Evolutionary conservation across 2,797 vertebrate species (phyloP), one percentile per base, ranked within the genome.

Genomic region (Alectoris magna): DNA sequence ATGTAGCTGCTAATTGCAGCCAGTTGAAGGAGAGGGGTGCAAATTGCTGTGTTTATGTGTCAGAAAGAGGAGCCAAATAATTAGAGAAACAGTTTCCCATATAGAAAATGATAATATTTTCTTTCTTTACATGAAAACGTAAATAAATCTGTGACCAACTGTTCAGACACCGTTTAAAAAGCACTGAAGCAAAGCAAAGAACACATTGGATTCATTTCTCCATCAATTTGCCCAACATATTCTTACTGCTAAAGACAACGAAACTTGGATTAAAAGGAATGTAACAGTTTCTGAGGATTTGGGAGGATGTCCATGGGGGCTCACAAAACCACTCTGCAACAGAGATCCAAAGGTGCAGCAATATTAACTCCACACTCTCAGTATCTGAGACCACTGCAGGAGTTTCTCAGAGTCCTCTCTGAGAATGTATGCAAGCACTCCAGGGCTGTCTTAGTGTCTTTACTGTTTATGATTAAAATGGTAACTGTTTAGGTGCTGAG

Each of bases 91-190:
- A 86, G 90, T 93, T 96, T 96, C 82, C 87, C 70, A 24, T 96
- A 87, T 96, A 94, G 88, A 93, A 96, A 89, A 85, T 66, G 67
- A 75, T 91, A 91, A 94, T 95, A 94, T 93, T 95, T 95, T 96
- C 79, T 90, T 90, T 87, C 88, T 91, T 93, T 92, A 89, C 79
- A 67, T 1, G 2, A 79, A 93, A 96, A 95, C 62, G 84, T 95
- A 96, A 95, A 96, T 96, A 95, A 95, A 95, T 95, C 90, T 94
- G 95, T 92, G 93, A 91, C 93, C 95, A 96, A 94, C 84, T 93
- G 84, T 75, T 95, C 87, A 94, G 93, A 87, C 86, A 89, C 46
- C 67, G 72, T 92, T 94, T 95, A 83, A 94, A 95, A 90, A 90
- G 76, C 82, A 78, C 87, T 92, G 75, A 74, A 85, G 93, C 93